These are phyloP conservation scores for Aspidoscelis tigris DNA, from an alignment of 2,113 vertebrate species.

Conservation along the genomic window DNA sequence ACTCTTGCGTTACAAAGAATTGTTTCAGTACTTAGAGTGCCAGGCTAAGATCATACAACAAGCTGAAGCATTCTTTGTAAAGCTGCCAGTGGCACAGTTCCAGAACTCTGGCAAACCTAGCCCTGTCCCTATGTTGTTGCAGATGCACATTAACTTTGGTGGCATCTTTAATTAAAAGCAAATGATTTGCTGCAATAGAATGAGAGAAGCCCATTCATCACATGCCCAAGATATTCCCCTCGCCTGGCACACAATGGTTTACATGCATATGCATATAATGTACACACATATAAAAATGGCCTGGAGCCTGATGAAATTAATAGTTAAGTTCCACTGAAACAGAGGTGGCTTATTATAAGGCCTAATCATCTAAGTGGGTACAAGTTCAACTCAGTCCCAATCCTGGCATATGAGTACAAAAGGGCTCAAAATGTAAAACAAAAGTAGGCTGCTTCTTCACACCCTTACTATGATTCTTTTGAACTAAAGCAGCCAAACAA, in stretches of 20 bases:
- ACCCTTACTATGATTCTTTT: neutral
- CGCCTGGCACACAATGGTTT: neutral
- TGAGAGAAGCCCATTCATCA: neutral
- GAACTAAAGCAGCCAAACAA: too few relatives aligned
- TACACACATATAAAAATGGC: neutral
- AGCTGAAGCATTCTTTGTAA: neutral
- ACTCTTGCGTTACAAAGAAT: neutral
- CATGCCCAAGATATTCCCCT: neutral
- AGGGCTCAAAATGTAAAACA: neutral
- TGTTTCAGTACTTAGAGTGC: neutral
- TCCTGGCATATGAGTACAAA: neutral
- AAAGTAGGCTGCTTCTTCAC: neutral
- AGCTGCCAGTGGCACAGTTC: neutral
- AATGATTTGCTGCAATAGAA: too few relatives aligned
- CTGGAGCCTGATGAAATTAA: neutral
- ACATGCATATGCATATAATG: neutral
- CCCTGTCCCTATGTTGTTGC: neutral
- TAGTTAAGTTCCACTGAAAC: neutral
- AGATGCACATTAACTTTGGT: neutral
- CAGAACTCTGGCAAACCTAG: neutral
- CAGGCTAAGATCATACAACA: too few relatives aligned
- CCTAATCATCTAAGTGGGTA: neutral
- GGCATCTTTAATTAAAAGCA: neutral
- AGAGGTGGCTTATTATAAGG: neutral
- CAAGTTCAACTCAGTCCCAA: neutral